These are phyloP conservation scores for Sitobion miscanthi DNA, from an alignment of 1,140 invertebrate genomes.

Conservation along the genomic window DNA sequence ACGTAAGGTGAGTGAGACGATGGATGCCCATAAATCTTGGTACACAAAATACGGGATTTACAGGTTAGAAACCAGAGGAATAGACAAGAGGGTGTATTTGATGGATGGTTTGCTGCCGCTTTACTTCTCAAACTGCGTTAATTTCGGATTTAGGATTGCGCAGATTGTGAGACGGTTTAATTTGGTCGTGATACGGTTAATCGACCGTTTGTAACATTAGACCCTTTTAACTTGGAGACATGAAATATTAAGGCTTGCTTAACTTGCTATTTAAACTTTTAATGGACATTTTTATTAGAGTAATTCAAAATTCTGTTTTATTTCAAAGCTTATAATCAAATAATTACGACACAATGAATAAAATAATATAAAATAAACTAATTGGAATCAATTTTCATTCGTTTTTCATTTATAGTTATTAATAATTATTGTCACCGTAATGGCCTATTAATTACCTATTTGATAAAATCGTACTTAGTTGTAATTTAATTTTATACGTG, in stretches of 20 bases:
- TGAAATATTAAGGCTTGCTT: constrained; percentile 21
- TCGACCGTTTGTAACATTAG: constrained; percentile 27
- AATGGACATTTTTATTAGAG: not conserved
- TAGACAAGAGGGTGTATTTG: constrained; percentile 5
- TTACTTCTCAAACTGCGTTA: constrained; percentile 44
- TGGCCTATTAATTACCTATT: not conserved
- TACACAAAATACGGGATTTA: constrained; percentile 11
- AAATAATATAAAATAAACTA: not conserved
- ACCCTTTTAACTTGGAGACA: not conserved
- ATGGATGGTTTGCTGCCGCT: constrained; percentile 22
- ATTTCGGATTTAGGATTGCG: not conserved
- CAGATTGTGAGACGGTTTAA: constrained; percentile 11
- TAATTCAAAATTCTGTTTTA: not conserved
- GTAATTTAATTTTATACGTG: not conserved
- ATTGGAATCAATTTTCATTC: not conserved
- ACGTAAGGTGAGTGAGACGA: not conserved
- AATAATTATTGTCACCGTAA: not conserved
- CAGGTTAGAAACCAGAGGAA: not conserved
- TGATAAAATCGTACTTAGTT: not conserved
- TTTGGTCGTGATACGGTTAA: constrained; percentile 32
- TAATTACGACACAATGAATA: not conserved
- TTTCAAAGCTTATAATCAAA: not conserved
- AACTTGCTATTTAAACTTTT: constrained; percentile 12
- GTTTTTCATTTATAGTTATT: not conserved
- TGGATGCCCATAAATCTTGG: not conserved